phyloP scores from a whole-genome alignment of 2,113 vertebrate species.

The Cephalopterus ornatus region DNA sequence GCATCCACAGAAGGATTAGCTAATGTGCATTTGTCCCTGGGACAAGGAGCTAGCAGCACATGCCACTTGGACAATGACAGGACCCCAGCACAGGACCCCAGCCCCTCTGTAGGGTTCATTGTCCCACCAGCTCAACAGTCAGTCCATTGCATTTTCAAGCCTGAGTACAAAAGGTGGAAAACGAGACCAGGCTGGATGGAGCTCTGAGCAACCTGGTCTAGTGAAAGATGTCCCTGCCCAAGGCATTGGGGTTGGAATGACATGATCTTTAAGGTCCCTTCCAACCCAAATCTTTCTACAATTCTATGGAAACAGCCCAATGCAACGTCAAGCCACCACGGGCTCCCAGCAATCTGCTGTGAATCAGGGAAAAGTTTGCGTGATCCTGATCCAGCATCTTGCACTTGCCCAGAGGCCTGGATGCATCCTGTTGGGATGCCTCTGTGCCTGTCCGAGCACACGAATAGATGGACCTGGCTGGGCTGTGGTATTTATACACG shows the following conservation, averaged over 20 bases:
- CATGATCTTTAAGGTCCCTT: not conserved
- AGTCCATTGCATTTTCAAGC: not conserved
- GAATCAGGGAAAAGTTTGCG: not conserved
- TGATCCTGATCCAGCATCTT: not conserved
- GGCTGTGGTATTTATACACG: not conserved
- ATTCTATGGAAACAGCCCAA: not conserved
- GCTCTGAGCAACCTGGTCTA: not conserved
- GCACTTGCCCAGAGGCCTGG: not conserved
- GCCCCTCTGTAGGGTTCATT: not conserved
- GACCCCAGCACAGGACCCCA: rapidly evolving
- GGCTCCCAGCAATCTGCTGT: not conserved
- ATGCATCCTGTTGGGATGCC: not conserved
- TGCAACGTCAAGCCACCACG: not conserved
- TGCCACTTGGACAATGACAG: not conserved
- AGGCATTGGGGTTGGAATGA: rapidly evolving
- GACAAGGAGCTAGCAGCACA: not conserved
- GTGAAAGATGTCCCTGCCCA: not conserved
- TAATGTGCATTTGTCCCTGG: not conserved
- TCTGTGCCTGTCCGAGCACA: not conserved
- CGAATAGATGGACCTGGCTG: not conserved
- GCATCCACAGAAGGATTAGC: not conserved
- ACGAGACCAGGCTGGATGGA: not conserved
- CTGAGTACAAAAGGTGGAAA: not conserved
- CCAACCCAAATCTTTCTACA: not conserved
- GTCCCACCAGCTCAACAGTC: not conserved